Percentiles rank a stretch among this genome's conserved stretches.
phyloP scores from a whole-genome alignment of 2,888 invertebrate genomes.

The Diarsia brunnea region DNA sequence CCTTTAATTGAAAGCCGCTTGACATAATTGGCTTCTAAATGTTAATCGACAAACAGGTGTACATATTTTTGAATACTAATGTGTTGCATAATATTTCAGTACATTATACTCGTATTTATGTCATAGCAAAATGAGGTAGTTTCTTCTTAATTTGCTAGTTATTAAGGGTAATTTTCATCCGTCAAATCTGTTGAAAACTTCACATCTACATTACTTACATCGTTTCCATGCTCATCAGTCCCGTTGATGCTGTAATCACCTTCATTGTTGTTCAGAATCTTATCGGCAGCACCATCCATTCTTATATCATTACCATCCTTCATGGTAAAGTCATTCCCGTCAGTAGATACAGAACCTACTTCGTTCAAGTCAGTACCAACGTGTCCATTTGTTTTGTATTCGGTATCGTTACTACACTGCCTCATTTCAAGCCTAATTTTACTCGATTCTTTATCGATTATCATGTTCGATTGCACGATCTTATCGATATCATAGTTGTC shows the following conservation, averaged over 20 bases:
- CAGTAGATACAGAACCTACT: constrained; percentile 63
- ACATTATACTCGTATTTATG: too few species aligned
- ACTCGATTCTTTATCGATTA: constrained; percentile 80
- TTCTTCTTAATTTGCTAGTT: not conserved
- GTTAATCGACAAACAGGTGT: constrained; percentile 33
- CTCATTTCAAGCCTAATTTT: constrained; percentile 82
- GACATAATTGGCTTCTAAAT: constrained; percentile 43
- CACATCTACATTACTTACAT: constrained; percentile 74
- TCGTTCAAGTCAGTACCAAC: constrained; percentile 60
- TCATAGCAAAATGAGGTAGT: too few species aligned
- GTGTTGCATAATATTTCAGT: constrained; percentile 4
- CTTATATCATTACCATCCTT: constrained; percentile 71
- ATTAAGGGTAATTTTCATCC: not conserved
- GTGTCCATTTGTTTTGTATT: constrained; percentile 64
- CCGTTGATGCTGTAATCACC: constrained; percentile 72
- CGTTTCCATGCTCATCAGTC: constrained; percentile 71
- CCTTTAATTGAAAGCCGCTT: constrained; percentile 38
- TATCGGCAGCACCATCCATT: constrained; percentile 68
- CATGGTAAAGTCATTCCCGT: constrained; percentile 72
- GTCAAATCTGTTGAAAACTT: not conserved
- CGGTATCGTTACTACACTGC: constrained; percentile 66
- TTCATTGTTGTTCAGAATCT: constrained; percentile 68
- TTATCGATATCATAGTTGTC: constrained; percentile 76
- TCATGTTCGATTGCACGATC: constrained; percentile 81
- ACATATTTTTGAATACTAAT: constrained; percentile 10